Percentiles rank a stretch among this genome's conserved stretches.
Evolutionary conservation across 2,113 vertebrate species (phyloP).

Genomic region (Notothenia rossii): DNA sequence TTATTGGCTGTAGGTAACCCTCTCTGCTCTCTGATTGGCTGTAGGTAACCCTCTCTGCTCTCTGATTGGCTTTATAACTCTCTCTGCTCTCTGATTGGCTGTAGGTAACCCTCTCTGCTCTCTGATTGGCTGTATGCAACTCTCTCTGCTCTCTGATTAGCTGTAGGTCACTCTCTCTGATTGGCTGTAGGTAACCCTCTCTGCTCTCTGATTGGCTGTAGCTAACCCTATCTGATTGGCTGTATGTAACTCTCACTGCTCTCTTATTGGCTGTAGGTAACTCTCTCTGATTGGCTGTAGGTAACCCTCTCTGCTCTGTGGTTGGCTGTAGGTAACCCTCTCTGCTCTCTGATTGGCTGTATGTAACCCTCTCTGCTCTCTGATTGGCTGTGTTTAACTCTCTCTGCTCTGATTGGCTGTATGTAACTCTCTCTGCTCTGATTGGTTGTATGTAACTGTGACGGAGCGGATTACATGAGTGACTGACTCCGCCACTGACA

Average conservation of each 20-base stretch:
- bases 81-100: not conserved
- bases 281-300: too few relatives aligned
- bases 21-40: not conserved
- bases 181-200: not conserved
- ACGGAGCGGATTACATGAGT: too few relatives aligned
- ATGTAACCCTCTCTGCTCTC: not conserved
- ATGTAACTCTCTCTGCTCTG: not conserved
- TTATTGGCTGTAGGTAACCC: not conserved
- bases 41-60: not conserved
- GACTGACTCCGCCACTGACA: too few relatives aligned
- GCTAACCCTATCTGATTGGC: not conserved
- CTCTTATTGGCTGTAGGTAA: not conserved
- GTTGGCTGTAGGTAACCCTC: not conserved
- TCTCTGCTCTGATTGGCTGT: not conserved
- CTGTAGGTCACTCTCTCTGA: not conserved
- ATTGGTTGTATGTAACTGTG: too few relatives aligned
- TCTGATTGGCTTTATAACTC: too few relatives aligned
- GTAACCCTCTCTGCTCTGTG: not conserved
- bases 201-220: too few relatives aligned
- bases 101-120: not conserved
- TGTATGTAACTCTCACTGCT: not conserved
- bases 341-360: not conserved
- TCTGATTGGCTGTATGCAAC: not conserved
- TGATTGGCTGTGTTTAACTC: not conserved
- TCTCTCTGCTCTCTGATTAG: not conserved